These are phyloP conservation scores for Podabrus alpinus DNA, from an alignment of 2,888 invertebrate species.

Conservation along the genomic window DNA sequence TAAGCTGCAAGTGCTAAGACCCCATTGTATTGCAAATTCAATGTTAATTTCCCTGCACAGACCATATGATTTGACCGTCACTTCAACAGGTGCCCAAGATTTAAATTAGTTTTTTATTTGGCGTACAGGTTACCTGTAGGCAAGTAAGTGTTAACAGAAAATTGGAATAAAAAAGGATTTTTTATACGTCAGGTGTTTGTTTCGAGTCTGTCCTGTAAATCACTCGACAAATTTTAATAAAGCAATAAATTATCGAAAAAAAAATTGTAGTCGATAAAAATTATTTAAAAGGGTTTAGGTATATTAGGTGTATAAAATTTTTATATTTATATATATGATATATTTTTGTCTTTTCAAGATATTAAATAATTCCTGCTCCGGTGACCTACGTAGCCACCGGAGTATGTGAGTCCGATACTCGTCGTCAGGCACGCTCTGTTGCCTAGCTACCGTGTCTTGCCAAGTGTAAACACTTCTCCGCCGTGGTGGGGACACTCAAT, in stretches of 20 bases:
- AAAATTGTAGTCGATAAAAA: not conserved
- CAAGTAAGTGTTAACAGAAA: not conserved
- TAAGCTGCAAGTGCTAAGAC: slow-evolving; percentile 55
- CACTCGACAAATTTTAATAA: not conserved
- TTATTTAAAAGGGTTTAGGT: not conserved
- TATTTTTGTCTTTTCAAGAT: not conserved
- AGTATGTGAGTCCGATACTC: slow-evolving; percentile 32
- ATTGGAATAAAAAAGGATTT: not conserved
- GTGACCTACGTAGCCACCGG: slow-evolving; percentile 33
- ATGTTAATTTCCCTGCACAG: slow-evolving; percentile 54
- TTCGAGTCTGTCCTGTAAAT: not conserved
- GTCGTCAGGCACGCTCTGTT: slow-evolving; percentile 51
- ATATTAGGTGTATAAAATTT: not conserved
- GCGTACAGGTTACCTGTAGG: not conserved
- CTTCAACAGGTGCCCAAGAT: slow-evolving; percentile 50
- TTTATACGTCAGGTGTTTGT: not conserved
- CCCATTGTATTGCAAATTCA: slow-evolving; percentile 57
- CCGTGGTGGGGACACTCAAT: slow-evolving; percentile 44
- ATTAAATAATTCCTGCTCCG: slow-evolving; percentile 22
- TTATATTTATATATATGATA: not conserved
- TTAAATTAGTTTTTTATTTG: slow-evolving; percentile 13
- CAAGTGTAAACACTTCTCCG: slow-evolving; percentile 57
- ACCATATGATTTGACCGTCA: slow-evolving; percentile 49
- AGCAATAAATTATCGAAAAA: not conserved
- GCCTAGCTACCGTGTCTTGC: slow-evolving; percentile 56